Conservation (phyloP, 2,797 vertebrate genomes). For the Chloroceryle inda region DNA sequence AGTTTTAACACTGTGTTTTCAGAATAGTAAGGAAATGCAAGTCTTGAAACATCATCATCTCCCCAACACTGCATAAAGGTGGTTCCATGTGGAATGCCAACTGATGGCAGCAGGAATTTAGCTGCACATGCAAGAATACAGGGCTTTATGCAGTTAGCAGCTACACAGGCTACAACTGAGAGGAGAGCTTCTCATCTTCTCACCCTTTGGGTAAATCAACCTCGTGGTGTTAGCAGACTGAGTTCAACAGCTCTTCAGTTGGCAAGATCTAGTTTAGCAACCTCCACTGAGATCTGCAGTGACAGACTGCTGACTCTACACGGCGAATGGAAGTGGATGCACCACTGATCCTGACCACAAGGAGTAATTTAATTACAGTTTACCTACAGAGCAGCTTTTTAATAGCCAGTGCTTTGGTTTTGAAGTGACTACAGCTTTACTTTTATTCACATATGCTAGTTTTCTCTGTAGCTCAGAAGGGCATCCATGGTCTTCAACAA, state of each 20-base stretch:
- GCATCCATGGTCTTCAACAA: not conserved
- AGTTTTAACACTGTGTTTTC: not conserved
- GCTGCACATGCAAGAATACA: not conserved
- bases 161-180: not conserved
- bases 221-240: not conserved
- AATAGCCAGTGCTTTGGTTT: not conserved
- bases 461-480: not conserved
- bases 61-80: not conserved
- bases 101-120: not conserved
- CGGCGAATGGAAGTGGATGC: not conserved
- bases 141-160: not conserved
- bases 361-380: not conserved
- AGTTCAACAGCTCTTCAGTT: not conserved
- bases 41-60: not conserved
- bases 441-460: not conserved
- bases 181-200: not conserved
- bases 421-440: not conserved
- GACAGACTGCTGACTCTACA: not conserved
- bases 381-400: not conserved
- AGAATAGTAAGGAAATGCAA: not conserved
- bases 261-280: not conserved
- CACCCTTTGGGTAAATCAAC: not conserved
- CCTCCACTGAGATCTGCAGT: not conserved
- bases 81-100: not conserved
- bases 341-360: not conserved